A percentile compares a stretch with the other conserved stretches of the same genome.
Conservation (phyloP, 1,140 invertebrate species). For the Diorhabda elongata region DNA sequence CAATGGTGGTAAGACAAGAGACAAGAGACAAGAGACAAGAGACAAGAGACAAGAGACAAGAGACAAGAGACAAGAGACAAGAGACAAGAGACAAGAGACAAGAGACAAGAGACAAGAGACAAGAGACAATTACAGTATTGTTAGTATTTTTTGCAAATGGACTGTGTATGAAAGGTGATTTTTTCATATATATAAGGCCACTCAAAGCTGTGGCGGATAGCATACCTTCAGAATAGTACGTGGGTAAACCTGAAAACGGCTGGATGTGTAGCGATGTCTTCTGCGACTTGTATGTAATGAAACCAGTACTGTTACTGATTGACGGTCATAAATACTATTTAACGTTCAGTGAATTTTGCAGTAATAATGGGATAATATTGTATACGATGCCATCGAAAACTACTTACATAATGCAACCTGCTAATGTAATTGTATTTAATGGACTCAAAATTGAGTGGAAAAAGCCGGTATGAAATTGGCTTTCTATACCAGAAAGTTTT, state of each 20-base stretch:
- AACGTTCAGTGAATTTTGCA: constrained; percentile 44
- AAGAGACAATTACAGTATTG: constrained; percentile 26
- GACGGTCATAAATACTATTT: constrained; percentile 48
- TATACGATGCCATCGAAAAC: constrained; percentile 44
- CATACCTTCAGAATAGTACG: constrained; percentile 33
- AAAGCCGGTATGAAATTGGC: constrained; percentile 9
- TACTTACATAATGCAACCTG: constrained; percentile 42
- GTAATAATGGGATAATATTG: constrained; percentile 43
- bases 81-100: constrained; percentile 29
- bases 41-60: no score
- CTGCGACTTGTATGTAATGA: constrained; percentile 23
- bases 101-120: no score
- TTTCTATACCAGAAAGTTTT: constrained; percentile 25
- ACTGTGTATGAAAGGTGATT: constrained; percentile 29
- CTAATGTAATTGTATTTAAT: constrained; percentile 45
- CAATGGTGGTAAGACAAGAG: constrained; percentile 27
- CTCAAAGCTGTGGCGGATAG: constrained; percentile 24
- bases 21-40: no score
- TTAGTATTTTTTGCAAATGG: constrained; percentile 9
- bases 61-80: no score
- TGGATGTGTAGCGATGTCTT: constrained; percentile 43
- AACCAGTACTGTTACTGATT: constrained; percentile 38
- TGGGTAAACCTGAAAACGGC: constrained; percentile 43
- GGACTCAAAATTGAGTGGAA: constrained; percentile 43
- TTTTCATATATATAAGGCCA: constrained; percentile 27